A percentile compares a stretch with the other conserved stretches of the same genome.
Conservation (phyloP, 2,888 invertebrate species). For the Tanytarsus gracilentus region DNA sequence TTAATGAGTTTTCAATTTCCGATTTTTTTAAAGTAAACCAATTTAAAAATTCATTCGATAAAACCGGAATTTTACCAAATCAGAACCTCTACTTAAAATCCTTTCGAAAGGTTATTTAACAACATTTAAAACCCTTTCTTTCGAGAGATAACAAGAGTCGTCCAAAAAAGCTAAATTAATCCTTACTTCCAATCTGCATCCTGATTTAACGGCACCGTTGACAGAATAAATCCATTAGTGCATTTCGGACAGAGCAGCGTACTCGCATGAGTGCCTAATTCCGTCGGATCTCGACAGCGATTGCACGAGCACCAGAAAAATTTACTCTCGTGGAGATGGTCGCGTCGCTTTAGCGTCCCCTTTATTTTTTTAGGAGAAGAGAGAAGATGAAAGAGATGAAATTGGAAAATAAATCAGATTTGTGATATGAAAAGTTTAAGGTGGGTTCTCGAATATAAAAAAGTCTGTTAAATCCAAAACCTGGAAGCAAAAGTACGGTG, state of each 20-base stretch:
- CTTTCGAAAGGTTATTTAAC: too few relatives aligned
- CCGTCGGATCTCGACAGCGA: slow-evolving; percentile 67
- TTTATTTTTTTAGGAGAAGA: slow-evolving; percentile 34
- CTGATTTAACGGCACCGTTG: slow-evolving; percentile 53
- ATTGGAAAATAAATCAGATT: background rate
- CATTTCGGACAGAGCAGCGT: slow-evolving; percentile 55
- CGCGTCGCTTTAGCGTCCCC: slow-evolving; percentile 65
- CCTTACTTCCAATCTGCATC: slow-evolving; percentile 52
- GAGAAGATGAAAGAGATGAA: background rate
- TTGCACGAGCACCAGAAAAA: slow-evolving; percentile 69
- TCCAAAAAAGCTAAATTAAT: too few relatives aligned
- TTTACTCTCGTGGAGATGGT: slow-evolving; percentile 68
- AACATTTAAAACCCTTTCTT: too few relatives aligned
- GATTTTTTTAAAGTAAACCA: too few relatives aligned
- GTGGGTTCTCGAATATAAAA: too few relatives aligned
- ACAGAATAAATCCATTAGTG: slow-evolving; percentile 49
- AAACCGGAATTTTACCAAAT: too few relatives aligned
- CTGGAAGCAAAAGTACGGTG: too few relatives aligned
- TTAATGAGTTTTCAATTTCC: background rate
- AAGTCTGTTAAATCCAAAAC: too few relatives aligned
- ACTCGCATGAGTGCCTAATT: slow-evolving; percentile 63
- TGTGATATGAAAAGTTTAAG: background rate
- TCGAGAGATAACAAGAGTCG: too few relatives aligned
- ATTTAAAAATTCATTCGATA: too few relatives aligned
- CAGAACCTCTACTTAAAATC: too few relatives aligned